Conservation (phyloP, 2,113 vertebrate genomes). For the Saccopteryx leptura region DNA sequence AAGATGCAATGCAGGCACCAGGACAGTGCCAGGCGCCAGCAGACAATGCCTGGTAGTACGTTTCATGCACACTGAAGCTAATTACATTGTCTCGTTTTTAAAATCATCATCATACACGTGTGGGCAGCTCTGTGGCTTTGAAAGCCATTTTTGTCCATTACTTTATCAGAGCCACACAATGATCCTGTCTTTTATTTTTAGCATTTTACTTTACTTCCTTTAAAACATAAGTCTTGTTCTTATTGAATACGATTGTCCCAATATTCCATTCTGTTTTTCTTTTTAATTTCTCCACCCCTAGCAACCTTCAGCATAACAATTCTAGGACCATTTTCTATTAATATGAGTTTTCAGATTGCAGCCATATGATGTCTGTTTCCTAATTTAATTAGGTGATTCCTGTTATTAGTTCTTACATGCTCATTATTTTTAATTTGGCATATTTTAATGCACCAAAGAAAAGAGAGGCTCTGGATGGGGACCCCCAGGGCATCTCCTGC, state of each 20-base stretch:
- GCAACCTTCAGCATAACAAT: conserved; percentile 78
- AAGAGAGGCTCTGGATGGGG: conserved; percentile 52
- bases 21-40: background rate
- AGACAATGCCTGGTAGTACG: accelerated
- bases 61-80: background rate
- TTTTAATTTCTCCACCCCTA: conserved; percentile 64
- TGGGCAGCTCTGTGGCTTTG: background rate
- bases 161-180: background rate
- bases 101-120: background rate
- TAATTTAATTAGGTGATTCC: conserved; percentile 82
- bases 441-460: conserved; percentile 56
- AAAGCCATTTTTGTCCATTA: background rate
- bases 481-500: conserved; percentile 36
- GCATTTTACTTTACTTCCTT: conserved; percentile 25
- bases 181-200: conserved; percentile 56
- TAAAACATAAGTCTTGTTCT: conserved; percentile 18
- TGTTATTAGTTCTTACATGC: conserved; percentile 75
- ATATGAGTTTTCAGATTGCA: conserved; percentile 79
- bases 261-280: conserved; percentile 70
- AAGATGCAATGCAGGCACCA: background rate
- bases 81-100: background rate
- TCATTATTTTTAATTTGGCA: conserved; percentile 74
- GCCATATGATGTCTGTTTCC: conserved; percentile 77
- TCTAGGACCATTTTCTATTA: conserved; percentile 77
- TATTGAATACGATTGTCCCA: background rate